Evolutionary conservation across 2,888 invertebrate species (phyloP).

Genomic region (Fragum whitleyi): DNA sequence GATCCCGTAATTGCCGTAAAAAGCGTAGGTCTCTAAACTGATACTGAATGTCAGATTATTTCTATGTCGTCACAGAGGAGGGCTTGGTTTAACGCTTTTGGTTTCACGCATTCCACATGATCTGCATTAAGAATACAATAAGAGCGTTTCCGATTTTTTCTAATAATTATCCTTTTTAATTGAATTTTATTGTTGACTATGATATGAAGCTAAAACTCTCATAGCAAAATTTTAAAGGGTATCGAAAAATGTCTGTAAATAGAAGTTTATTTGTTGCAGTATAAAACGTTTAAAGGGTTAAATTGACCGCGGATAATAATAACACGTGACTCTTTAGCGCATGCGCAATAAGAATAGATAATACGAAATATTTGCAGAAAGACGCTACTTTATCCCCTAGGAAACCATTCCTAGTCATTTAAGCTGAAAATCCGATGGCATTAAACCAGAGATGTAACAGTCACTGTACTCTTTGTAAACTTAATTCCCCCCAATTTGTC

Average conservation of each 20-base stretch:
- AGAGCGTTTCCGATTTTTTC: no score
- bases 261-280: no score
- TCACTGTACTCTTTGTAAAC: constrained; percentile 20
- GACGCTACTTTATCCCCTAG: constrained; percentile 61
- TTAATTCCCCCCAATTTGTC: constrained; percentile 24
- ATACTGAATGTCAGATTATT: not conserved
- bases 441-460: constrained; percentile 34
- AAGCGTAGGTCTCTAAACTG: constrained; percentile 1
- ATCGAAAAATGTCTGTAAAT: no score
- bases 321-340: not conserved
- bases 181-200: no score
- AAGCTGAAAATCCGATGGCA: constrained; percentile 39
- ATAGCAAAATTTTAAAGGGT: no score
- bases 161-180: no score
- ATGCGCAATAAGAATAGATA: not conserved
- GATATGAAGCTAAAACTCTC: no score
- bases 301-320: not conserved
- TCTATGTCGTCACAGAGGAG: not conserved
- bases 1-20: not conserved
- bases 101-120: not conserved
- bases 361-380: constrained; percentile 23
- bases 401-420: constrained; percentile 57
- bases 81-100: not conserved
- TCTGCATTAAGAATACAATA: no score
- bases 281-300: not conserved